Percentiles rank a stretch among this genome's conserved stretches.
Evolutionary conservation across 2,113 vertebrate species (phyloP).

Genomic region (Nibea coibor): DNA sequence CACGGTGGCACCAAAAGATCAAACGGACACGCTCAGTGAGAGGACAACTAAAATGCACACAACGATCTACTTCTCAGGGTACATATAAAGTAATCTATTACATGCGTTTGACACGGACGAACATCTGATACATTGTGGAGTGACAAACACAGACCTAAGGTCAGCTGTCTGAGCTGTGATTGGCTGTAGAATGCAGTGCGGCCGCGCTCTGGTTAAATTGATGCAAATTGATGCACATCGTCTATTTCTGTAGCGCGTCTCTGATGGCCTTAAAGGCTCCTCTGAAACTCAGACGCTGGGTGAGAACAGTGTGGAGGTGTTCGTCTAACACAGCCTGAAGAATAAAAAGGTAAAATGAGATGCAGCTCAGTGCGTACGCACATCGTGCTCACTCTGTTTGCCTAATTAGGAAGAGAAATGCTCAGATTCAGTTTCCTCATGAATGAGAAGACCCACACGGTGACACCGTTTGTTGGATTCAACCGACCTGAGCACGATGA

Average conservation of each 20-base stretch:
- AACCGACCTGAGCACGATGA: too few relatives aligned
- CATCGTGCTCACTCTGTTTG: slow-evolving; percentile 14
- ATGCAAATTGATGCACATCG: slow-evolving; percentile 19
- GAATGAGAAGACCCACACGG: slow-evolving; percentile 11
- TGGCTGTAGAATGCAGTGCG: neutral
- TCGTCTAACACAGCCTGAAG: slow-evolving; percentile 21
- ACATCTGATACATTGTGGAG: neutral
- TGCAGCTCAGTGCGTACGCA: neutral
- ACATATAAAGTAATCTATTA: too few relatives aligned
- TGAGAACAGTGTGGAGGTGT: slow-evolving; percentile 45
- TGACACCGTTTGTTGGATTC: neutral
- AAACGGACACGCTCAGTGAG: neutral
- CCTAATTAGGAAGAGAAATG: slow-evolving; percentile 9
- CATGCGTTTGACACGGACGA: neutral
- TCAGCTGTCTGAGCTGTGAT: neutral
- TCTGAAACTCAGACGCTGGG: slow-evolving; percentile 21
- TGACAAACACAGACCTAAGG: neutral
- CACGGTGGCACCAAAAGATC: neutral
- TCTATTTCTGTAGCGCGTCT: slow-evolving; percentile 36
- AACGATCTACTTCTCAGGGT: neutral
- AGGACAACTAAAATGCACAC: neutral
- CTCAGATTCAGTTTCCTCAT: slow-evolving; percentile 28
- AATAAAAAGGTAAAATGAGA: slow-evolving; percentile 42
- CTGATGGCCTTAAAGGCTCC: slow-evolving; percentile 27
- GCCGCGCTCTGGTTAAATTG: neutral